Base-by-base conservation (phyloP, 2,797 vertebrate genomes). In the Enteromius trimaculatus region DNA sequence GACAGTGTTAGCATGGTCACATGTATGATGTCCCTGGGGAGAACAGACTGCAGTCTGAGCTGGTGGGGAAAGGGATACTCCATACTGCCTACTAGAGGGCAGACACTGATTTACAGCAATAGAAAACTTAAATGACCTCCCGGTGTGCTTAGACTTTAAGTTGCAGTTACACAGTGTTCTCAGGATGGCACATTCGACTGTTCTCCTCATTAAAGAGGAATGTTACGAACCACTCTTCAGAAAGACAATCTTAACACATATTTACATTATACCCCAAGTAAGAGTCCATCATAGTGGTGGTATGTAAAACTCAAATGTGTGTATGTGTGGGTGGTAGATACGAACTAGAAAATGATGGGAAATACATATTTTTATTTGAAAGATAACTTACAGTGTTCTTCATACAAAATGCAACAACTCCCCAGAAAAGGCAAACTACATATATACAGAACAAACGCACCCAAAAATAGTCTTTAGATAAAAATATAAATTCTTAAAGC, bases 41-140 rank as follows among this genome's bases (percentile, higher is more conserved):
- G 75, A 74, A 86, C 84, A 87, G 80, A 87, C 86, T 88, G 86
- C 88, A 84, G 88, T 86, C 86, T 77, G 66, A 77, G 82, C 79
- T 66, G 55, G 64, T 58, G 53, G 81, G n/a, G 47, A 66, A 76
- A 80, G 37, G 29, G 21, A 68, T 75, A 75, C 66, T 87, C 86
- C 29, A 80, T 19, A 65, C 53, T 70, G 83, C 87, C 87, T 34
- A 23, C 86, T 87, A 76, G 80, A 87, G 88, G 86, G 69, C 74
- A 85, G 42, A 84, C 37, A 42, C 37, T 77, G 44, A 29, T 19
- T 79, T 34, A 29, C 21, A 79, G 64, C 44, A 74, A 19, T 55
- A 21, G 19, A 72, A 81, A 64, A 81, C 68, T 47, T 60, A 60
- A 80, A 80, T 72, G 69, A 81, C 79, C 79, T 64, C 26, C 29